Evolutionary conservation across 2,797 vertebrate genomes (phyloP).

Genomic region (Fringilla coelebs): DNA sequence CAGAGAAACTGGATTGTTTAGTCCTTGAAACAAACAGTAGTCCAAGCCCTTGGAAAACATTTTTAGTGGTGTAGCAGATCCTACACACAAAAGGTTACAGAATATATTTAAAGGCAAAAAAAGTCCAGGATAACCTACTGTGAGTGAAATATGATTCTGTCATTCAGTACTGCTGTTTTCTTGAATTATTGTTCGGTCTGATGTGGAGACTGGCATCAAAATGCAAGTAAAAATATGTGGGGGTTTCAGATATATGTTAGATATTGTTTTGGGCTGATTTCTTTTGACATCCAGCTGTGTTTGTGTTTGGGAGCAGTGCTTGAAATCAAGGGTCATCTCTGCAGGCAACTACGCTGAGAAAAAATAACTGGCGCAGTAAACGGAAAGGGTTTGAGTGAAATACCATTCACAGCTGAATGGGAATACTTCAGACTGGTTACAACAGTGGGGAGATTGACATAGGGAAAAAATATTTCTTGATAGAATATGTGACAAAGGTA

Average conservation of each 20-base stretch:
- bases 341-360: slow-evolving; percentile 28
- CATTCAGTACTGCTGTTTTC: slow-evolving; percentile 35
- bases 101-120: neutral
- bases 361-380: slow-evolving; percentile 35
- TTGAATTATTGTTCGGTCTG: slow-evolving; percentile 32
- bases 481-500: neutral
- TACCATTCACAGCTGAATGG: slow-evolving; percentile 25
- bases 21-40: slow-evolving; percentile 18
- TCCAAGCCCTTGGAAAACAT: neutral
- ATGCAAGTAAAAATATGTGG: slow-evolving; percentile 31
- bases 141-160: slow-evolving; percentile 39
- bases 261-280: slow-evolving; percentile 23
- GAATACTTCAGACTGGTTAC: slow-evolving; percentile 20
- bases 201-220: slow-evolving; percentile 44
- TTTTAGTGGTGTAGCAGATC: slow-evolving; percentile 27
- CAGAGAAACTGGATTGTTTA: neutral
- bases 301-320: slow-evolving; percentile 32
- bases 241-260: slow-evolving; percentile 34
- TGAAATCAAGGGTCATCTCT: slow-evolving; percentile 56
- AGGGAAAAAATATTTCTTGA: slow-evolving; percentile 45
- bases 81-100: neutral
- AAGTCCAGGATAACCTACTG: neutral
- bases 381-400: neutral
- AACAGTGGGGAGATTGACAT: neutral
- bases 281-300: slow-evolving; percentile 47